Conservation (phyloP, 2,797 vertebrate genomes). For the Zalophus californianus region DNA sequence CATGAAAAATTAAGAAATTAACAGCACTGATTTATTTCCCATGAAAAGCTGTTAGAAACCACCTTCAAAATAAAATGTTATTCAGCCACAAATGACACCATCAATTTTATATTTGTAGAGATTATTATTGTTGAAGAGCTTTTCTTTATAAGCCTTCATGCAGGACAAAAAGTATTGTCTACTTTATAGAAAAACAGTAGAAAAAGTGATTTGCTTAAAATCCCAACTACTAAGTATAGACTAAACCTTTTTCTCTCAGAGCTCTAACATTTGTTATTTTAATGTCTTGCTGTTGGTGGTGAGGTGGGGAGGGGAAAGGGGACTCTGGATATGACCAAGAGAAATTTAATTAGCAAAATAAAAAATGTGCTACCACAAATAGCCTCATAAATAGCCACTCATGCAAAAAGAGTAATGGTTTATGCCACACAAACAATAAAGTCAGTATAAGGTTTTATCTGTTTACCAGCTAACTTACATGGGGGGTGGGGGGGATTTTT, state of each 20-base stretch:
- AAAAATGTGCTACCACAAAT: constrained; percentile 26
- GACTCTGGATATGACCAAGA: background rate
- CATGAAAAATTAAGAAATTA: constrained; percentile 4
- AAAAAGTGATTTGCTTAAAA: background rate
- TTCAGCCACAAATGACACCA: background rate
- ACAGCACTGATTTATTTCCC: background rate
- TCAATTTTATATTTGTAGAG: background rate
- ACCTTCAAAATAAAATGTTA: constrained; percentile 39
- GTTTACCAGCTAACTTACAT: constrained; percentile 54
- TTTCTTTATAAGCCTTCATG: background rate
- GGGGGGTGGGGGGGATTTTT: background rate
- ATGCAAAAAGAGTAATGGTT: constrained; percentile 39
- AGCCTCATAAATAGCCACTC: constrained; percentile 19
- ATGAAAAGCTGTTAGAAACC: constrained; percentile 11
- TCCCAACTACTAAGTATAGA: constrained; percentile 21
- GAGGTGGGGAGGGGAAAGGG: background rate
- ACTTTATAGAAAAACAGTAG: constrained; percentile 23
- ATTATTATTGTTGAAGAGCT: background rate
- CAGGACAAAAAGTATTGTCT: background rate
- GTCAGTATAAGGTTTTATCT: background rate
- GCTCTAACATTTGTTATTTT: constrained; percentile 25
- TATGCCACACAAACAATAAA: constrained; percentile 31
- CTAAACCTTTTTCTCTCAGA: background rate
- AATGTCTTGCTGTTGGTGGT: background rate
- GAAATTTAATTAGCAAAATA: constrained; percentile 39